Evolutionary conservation across 37 sponge, comb jelly and placozoan genomes (phyloP), one percentile per base, ranked within the genome.

Genomic region (Mnemiopsis leidyi): DNA sequence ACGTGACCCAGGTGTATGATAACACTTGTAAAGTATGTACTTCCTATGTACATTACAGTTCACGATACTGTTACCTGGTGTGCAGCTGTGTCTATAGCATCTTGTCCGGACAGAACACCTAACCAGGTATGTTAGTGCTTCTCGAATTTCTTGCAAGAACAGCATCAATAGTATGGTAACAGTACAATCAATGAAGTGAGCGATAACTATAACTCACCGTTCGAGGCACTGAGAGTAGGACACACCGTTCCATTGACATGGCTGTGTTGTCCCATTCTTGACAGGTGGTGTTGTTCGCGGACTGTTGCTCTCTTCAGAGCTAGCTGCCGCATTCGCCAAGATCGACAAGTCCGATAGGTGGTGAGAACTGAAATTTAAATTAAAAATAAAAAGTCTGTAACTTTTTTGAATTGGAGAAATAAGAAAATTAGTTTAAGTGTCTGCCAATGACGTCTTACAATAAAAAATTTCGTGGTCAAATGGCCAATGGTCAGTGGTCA

Each of bases 241-340:
- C 7, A 34, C 18, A 5, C 79, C 79, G 33, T 77, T 77, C 79
- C 79, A 77, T 13, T 31, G 26, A 13, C 32, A 32, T 9, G 36
- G 20, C 0, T 26, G 20, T 2, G 34, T 77, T 5, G 79, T 34
- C 5, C 61, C 61, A 48, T 13, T 48, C 13, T 48, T 48, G 13
- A 48, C 61, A 26, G 61, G 90, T 25, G 90, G 90, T 7, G 90
- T 38, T 0, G 90, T 85, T 37, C 90, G 32, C 2, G 90, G 90
- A 39, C 90, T 85, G 61, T 85, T 85, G 90, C 90, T 85, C 36
- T 85, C 90, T 28, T 85, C 90, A 9, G 90, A 85, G 35, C 90
- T 85, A 2, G 90, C 90, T 13, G 90, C 90, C n/a, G 90, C 90
- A 39, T 38, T 40, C 0, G 90, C 90, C 39, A 85, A 61, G 16